A percentile compares a stretch with the other conserved stretches of the same genome.
Conservation (phyloP, 2,113 vertebrate species). For the Aplodontia rufa region DNA sequence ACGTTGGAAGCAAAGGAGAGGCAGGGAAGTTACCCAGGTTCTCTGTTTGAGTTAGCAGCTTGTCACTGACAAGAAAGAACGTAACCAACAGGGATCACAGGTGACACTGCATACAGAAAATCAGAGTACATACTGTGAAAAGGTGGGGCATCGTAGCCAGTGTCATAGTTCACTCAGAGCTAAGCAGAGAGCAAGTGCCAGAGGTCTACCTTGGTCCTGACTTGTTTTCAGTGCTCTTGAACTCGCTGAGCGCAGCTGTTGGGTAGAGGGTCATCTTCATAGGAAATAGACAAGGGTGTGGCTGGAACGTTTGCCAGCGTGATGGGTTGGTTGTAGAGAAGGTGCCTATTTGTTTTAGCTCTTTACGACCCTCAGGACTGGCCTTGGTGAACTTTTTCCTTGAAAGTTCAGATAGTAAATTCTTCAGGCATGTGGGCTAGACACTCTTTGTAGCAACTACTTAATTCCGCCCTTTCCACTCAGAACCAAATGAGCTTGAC, state of each 20-base stretch:
- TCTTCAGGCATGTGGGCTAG: not conserved
- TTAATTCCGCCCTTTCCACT: not conserved
- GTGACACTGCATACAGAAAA: not conserved
- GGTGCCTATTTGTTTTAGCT: not conserved
- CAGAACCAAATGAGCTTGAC: not conserved
- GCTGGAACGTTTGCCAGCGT: not conserved
- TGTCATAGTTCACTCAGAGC: not conserved
- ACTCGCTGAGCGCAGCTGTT: not conserved
- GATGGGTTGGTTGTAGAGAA: not conserved
- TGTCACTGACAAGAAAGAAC: not conserved
- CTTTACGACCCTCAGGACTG: not conserved
- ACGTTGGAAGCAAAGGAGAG: not conserved
- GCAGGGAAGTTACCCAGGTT: not conserved
- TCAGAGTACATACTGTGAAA: not conserved
- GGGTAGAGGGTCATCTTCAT: not conserved
- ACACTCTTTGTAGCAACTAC: not conserved
- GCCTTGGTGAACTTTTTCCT: not conserved
- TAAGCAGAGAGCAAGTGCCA: not conserved
- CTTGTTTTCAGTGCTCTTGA: not conserved
- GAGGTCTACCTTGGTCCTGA: not conserved
- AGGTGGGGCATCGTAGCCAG: not conserved
- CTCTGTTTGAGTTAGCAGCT: not conserved
- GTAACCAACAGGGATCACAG: not conserved
- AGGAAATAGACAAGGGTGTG: not conserved
- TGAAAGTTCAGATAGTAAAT: not conserved